Percentiles rank a stretch among this genome's conserved stretches.
Conservation (phyloP, 2,888 invertebrate genomes). For the Polydrusus pterygomalis region DNA sequence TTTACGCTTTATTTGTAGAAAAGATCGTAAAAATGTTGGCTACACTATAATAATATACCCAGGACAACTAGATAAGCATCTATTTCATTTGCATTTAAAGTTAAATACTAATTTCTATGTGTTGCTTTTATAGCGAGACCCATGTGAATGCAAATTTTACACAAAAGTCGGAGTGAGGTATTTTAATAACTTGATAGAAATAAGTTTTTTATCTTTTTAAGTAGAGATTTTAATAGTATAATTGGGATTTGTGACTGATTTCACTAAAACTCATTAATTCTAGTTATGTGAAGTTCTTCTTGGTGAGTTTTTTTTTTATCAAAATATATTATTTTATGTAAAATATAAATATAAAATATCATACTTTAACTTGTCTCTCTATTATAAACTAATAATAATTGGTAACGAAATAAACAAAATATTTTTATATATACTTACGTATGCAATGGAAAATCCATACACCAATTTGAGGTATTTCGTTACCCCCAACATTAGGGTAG, state of each 20-base stretch:
- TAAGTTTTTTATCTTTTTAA: no score
- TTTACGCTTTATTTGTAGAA: constrained; percentile 10
- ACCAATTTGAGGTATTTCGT: constrained; percentile 77
- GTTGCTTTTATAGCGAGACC: not conserved
- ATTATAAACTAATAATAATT: no score
- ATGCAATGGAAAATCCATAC: constrained; percentile 76
- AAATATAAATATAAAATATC: no score
- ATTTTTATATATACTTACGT: constrained; percentile 73
- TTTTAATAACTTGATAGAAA: no score
- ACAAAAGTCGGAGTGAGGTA: no score
- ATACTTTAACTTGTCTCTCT: no score
- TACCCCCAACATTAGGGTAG: constrained; percentile 76
- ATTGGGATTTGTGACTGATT: no score
- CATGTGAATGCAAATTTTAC: not conserved
- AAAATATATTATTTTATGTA: no score
- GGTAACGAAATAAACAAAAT: not conserved
- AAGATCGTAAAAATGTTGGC: constrained; percentile 5
- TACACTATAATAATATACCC: not conserved
- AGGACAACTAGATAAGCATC: constrained; percentile 2
- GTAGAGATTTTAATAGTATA: no score
- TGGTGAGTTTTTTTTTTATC: no score
- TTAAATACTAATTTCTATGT: not conserved
- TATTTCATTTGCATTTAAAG: constrained; percentile 3
- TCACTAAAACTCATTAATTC: no score
- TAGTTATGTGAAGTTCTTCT: no score